Conservation (phyloP, 92 coral and sea anemone species). For the Pocillopora grandis region DNA sequence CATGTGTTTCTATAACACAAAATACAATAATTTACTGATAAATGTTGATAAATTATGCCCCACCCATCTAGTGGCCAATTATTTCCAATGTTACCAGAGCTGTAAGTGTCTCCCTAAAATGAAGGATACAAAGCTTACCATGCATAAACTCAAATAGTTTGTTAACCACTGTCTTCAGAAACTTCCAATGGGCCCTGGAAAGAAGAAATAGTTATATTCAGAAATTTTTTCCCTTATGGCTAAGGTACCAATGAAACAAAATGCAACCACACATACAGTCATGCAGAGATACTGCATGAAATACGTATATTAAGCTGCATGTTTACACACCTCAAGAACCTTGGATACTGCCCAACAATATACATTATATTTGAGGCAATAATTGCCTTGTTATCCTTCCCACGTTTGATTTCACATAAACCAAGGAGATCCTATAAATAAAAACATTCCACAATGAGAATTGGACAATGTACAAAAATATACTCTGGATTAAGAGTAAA, state of each 20-base stretch:
- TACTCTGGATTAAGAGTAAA: too few species aligned
- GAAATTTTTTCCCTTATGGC: too few species aligned
- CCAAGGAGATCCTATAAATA: conserved; percentile 88
- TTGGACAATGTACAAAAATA: not conserved
- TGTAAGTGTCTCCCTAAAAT: not conserved
- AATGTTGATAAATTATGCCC: not conserved
- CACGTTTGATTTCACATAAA: conserved; percentile 97
- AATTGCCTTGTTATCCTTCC: conserved; percentile 98
- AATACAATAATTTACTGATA: not conserved
- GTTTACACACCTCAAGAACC: conserved; percentile 78
- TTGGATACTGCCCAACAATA: conserved; percentile 98
- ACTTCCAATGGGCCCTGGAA: conserved; percentile 96
- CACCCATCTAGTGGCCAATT: too few species aligned
- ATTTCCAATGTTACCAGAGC: not conserved
- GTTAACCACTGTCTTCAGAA: conserved; percentile 95
- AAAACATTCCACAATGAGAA: not conserved
- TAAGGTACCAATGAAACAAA: not conserved
- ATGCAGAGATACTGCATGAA: too few species aligned
- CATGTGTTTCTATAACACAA: conserved; percentile 83
- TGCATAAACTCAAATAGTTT: conserved; percentile 99
- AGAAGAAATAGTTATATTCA: not conserved
- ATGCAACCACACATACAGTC: not conserved
- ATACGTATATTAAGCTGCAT: too few species aligned
- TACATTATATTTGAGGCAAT: conserved; percentile 99
- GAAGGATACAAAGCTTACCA: conserved; percentile 53